phyloP scores from a whole-genome alignment of 2,797 vertebrate genomes.

The Platalea minor region DNA sequence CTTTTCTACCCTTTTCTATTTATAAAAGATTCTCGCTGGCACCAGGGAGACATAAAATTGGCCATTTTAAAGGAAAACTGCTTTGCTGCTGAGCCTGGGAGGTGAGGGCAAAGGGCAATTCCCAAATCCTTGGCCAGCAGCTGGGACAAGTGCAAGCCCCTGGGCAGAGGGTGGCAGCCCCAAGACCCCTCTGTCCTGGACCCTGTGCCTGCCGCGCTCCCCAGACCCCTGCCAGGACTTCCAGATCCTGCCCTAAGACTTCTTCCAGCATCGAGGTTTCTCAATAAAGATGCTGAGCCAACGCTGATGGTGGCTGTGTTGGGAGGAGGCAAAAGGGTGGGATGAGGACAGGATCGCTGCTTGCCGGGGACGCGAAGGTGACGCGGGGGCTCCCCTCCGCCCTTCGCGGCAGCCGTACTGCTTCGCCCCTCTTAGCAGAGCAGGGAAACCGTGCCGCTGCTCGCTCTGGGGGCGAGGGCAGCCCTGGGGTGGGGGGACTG shows the following conservation, averaged over 20 bases:
- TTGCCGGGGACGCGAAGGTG: neutral
- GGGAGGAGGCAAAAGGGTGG: neutral
- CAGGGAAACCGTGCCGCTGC: neutral
- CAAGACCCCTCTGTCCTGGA: fast-evolving
- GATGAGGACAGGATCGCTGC: neutral
- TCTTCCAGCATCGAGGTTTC: neutral
- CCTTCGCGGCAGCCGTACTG: fast-evolving
- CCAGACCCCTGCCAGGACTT: neutral
- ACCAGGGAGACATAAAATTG: fast-evolving
- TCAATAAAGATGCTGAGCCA: neutral
- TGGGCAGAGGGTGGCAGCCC: too few species aligned
- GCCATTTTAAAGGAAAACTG: neutral
- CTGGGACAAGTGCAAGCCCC: neutral
- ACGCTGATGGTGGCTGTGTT: neutral
- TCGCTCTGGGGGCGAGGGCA: neutral
- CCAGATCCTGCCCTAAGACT: fast-evolving
- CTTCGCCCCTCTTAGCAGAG: neutral
- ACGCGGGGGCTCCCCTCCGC: neutral
- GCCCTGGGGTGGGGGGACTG: too few species aligned
- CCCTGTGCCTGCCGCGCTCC: fast-evolving
- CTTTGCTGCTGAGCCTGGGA: neutral
- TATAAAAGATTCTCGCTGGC: neutral
- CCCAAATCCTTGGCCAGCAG: neutral
- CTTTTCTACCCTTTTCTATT: neutral
- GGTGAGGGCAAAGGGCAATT: neutral